Conservation (phyloP, 2,797 vertebrate species). For the Coregonus sp. region DNA sequence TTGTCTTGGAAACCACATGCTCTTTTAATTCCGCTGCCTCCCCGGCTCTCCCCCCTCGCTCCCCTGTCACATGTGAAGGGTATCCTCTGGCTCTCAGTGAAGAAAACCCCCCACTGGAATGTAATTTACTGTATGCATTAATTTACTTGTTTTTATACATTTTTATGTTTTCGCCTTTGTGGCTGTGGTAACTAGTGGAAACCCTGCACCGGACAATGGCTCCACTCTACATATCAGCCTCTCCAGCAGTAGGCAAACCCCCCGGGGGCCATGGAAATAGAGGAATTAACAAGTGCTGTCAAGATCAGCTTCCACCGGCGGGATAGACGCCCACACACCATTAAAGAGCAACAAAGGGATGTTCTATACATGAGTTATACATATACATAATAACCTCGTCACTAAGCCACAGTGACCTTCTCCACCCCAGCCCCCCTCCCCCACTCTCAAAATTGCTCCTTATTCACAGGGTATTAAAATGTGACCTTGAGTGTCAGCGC, state of each 20-base stretch:
- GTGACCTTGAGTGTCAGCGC: slow-evolving; percentile 33
- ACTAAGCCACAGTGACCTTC: slow-evolving; percentile 10
- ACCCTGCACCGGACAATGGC: not conserved
- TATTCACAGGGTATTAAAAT: slow-evolving; percentile 28
- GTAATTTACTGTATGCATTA: slow-evolving; percentile 18
- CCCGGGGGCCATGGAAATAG: not conserved
- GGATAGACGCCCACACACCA: not conserved
- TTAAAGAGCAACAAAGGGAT: slow-evolving; percentile 15
- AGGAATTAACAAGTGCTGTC: slow-evolving; percentile 9
- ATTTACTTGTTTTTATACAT: no score
- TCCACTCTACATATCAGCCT: not conserved
- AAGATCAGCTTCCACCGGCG: slow-evolving; percentile 18
- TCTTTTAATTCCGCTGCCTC: slow-evolving; percentile 21
- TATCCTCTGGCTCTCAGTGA: slow-evolving; percentile 43
- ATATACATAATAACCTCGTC: slow-evolving; percentile 21
- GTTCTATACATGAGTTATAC: slow-evolving; percentile 3
- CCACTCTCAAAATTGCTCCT: slow-evolving; percentile 9
- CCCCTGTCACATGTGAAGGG: slow-evolving; percentile 21
- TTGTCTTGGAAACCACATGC: slow-evolving; percentile 67
- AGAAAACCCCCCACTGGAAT: slow-evolving; percentile 20
- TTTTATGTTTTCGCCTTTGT: no score
- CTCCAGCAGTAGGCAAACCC: not conserved
- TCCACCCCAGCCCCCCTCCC: not conserved
- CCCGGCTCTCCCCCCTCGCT: no score
- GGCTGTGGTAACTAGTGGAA: not conserved